phyloP scores from a whole-genome alignment of 1,140 invertebrate species.

The Penaeus chinensis region DNA sequence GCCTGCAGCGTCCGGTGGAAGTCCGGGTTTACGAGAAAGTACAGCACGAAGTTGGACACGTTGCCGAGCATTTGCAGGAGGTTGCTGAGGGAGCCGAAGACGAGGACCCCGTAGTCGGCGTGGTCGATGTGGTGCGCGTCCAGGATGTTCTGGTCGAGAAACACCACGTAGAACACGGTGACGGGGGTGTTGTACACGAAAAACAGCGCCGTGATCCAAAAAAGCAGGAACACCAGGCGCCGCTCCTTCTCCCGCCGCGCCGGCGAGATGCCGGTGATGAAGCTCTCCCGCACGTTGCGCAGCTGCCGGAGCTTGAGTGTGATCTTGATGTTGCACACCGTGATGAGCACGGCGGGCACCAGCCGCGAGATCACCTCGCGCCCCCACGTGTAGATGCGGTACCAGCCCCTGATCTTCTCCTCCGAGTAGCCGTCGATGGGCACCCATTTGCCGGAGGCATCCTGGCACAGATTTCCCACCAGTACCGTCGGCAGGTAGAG shows the following conservation, averaged over 20 bases:
- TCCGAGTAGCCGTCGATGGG: slow-evolving; percentile 32
- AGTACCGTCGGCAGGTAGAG: slow-evolving; percentile 37
- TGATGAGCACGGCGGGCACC: slow-evolving; percentile 38
- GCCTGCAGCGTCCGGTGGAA: background rate
- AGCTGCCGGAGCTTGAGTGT: slow-evolving; percentile 40
- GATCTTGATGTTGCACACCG: slow-evolving; percentile 47
- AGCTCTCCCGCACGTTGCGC: slow-evolving; percentile 37
- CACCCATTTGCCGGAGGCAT: background rate
- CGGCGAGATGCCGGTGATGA: slow-evolving; percentile 36
- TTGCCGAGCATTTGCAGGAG: slow-evolving; percentile 21
- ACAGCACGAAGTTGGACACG: slow-evolving; percentile 2
- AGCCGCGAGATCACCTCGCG: slow-evolving; percentile 47
- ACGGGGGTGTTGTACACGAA: slow-evolving; percentile 54
- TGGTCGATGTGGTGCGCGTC: background rate
- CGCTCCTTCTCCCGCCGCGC: slow-evolving; percentile 41
- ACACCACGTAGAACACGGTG: slow-evolving; percentile 44
- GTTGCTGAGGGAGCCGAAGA: slow-evolving; percentile 44
- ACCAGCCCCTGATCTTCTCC: background rate
- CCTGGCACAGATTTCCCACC: slow-evolving; percentile 22
- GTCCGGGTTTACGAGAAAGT: slow-evolving; percentile 1
- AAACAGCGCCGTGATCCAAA: slow-evolving; percentile 48
- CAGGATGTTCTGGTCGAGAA: slow-evolving; percentile 11
- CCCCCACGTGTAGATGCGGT: slow-evolving; percentile 31
- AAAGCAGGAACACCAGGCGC: slow-evolving; percentile 42
- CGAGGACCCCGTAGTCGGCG: background rate